These are phyloP conservation scores for Elysia crispata DNA, from an alignment of 2,888 invertebrate species.

Conservation along the genomic window DNA sequence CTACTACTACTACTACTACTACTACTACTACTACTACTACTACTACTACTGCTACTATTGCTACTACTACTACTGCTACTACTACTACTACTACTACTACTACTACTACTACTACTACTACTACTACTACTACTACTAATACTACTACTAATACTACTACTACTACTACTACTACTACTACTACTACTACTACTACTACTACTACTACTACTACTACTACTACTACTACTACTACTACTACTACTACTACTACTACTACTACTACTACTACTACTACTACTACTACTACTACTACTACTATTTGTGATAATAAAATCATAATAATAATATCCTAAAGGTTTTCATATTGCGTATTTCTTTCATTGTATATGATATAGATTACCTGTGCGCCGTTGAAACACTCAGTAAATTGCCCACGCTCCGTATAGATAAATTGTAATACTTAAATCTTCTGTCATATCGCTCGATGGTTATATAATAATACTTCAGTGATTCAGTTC, in stretches of 20 bases:
- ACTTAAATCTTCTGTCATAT: no score
- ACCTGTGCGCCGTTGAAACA: no score
- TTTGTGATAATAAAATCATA: no score
- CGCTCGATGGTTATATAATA: no score
- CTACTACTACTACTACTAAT: conserved; percentile 46
- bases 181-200: neutral
- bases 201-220: neutral
- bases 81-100: conserved; percentile 42
- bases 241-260: neutral
- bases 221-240: neutral
- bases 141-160: conserved; percentile 27
- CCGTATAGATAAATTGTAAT: no score
- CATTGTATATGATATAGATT: no score
- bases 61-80: neutral
- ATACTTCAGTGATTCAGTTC: no score
- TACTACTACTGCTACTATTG: neutral
- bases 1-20: no score
- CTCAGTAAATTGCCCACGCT: no score
- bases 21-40: neutral
- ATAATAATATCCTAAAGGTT: no score
- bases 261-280: neutral
- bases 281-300: neutral
- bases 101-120: conserved; percentile 44
- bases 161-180: neutral
- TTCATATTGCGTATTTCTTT: no score